Base-by-base conservation (phyloP, 2,113 vertebrate species). In the Verasper variegatus region DNA sequence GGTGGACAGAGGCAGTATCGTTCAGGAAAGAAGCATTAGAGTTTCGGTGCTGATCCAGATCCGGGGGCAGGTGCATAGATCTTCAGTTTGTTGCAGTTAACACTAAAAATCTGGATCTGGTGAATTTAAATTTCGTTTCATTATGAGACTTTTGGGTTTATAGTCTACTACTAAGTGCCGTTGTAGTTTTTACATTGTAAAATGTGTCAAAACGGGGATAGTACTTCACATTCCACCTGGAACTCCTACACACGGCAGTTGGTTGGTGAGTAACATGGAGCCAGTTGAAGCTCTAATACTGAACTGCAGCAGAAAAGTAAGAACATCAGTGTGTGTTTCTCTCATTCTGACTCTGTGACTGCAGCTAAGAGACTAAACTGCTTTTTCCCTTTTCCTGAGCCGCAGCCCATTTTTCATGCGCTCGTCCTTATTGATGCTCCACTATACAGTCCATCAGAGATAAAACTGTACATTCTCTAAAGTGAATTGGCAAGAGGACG, bases 401-500 rank as follows among this genome's bases (percentile, higher is more conserved):
- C 9, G 5, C 68, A 20, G 79, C 42, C 69, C 55, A 72, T 88
- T 88, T 81, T 74, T 86, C 85, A 90, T 62, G 35, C 61, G 76
- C 77, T 80, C 55, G 52, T 78, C 72, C 68, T 81, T 68, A 74
- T 73, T 61, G 77, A 80, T 76, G 72, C 56, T 45, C 73, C 62
- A 52, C 74, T 76, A 58, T 61, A 71, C 60, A 67, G 89, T 71
- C 67, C 71, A 72, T 82, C 65, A 78, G 49, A 88, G 83, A 89
- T 87, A 85, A 86, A 83, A 83, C 78, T 84, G 62, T 80, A 85
- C 80, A 85, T 88, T 88, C 74, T 84, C 74, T 82, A 74, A 86
- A 91, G 87, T 79, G 87, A 91, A 90, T 89, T 90, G 85, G 85
- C 85, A 84, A 73, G 73, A 76, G 68, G 76, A 86, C 37, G 42